A percentile compares a stretch with the other conserved stretches of the same genome.
Conservation (phyloP, 2,888 invertebrate species). For the Patella ulyssiponensis region DNA sequence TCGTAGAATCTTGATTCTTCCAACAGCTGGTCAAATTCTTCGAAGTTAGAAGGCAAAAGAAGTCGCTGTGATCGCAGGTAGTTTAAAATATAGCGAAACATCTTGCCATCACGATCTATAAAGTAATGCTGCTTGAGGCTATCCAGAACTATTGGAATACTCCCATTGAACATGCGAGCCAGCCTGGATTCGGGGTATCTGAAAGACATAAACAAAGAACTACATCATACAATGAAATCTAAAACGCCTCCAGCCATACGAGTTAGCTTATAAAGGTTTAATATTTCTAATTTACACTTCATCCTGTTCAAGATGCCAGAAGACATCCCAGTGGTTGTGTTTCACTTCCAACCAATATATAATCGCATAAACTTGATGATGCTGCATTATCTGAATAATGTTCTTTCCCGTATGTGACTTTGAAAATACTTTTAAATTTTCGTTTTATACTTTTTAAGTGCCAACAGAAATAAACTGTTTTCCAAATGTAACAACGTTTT, state of each 20-base stretch:
- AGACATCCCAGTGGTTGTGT: too few relatives aligned
- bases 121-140: constrained; percentile 98
- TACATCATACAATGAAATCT: neutral
- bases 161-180: constrained; percentile 94
- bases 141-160: constrained; percentile 94
- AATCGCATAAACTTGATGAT: too few relatives aligned
- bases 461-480: too few relatives aligned
- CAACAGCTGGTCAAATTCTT: constrained; percentile 86
- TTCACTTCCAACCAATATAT: too few relatives aligned
- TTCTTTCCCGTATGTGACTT: too few relatives aligned
- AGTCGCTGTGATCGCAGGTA: constrained; percentile 93
- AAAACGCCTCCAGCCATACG: neutral
- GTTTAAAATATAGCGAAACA: constrained; percentile 97
- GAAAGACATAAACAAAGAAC: constrained; percentile 53
- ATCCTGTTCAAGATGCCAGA: too few relatives aligned
- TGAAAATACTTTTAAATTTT: too few relatives aligned
- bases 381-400: too few relatives aligned
- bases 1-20: constrained; percentile 95
- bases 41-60: constrained; percentile 88
- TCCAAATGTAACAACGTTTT: too few relatives aligned
- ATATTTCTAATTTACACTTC: too few relatives aligned
- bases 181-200: constrained; percentile 94
- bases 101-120: constrained; percentile 96
- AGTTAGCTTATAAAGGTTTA: too few relatives aligned
- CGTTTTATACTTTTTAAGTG: too few relatives aligned